A percentile compares a stretch with the other conserved stretches of the same genome.
These are phyloP conservation scores for Caenorhabditis sulstoni DNA, from an alignment of 2,888 invertebrate species.

Conservation along the genomic window DNA sequence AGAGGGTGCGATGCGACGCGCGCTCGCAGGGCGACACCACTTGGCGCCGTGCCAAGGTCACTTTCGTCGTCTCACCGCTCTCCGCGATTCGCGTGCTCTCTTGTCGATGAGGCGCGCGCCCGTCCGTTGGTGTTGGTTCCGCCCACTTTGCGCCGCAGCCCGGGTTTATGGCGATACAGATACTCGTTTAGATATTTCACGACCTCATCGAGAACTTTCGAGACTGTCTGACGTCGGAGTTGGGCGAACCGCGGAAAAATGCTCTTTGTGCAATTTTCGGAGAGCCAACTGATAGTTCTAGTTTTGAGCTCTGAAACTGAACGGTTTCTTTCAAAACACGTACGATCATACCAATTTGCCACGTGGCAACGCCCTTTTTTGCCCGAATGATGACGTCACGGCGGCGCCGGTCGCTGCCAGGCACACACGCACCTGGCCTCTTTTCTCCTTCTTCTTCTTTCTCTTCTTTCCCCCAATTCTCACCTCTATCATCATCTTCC, in stretches of 20 bases:
- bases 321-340: too few species aligned
- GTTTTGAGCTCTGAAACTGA: too few species aligned
- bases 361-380: background rate
- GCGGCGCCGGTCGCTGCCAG: constrained; percentile 53
- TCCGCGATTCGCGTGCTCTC: background rate
- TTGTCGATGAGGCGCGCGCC: background rate
- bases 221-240: too few species aligned
- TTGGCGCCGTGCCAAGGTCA: constrained; percentile 35
- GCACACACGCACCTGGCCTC: constrained; percentile 57
- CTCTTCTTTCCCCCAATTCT: background rate
- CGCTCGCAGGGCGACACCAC: constrained; percentile 5
- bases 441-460: background rate
- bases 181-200: too few species aligned
- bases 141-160: too few species aligned
- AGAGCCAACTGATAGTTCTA: too few species aligned
- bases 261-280: too few species aligned
- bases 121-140: background rate
- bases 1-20: background rate
- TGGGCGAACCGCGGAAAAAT: too few species aligned
- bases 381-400: constrained; percentile 36
- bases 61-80: background rate
- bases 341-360: too few species aligned
- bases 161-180: too few species aligned
- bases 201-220: too few species aligned
- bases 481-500: constrained; percentile 8